Percentiles rank a stretch among this genome's conserved stretches.
These are phyloP conservation scores for Mesorhabditis spiculigera DNA, from an alignment of 2,888 invertebrate species.

Conservation along the genomic window DNA sequence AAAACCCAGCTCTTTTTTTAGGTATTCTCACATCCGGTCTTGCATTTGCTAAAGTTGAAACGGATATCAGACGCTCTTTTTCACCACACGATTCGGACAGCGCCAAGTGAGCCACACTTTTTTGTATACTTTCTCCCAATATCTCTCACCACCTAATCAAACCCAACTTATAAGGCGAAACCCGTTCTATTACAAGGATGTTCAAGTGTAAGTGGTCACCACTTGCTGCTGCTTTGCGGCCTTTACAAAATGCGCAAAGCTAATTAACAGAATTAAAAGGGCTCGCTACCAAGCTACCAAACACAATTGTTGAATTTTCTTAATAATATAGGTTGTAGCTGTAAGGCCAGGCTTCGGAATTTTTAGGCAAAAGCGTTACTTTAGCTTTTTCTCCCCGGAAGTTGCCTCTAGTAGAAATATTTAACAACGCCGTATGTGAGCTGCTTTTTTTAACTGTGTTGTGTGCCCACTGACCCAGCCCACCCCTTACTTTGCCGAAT, in stretches of 20 bases:
- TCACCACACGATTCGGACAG: constrained; percentile 49
- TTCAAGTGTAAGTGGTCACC: background rate
- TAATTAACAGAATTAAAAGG: background rate
- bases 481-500: too few species aligned
- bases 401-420: too few species aligned
- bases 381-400: too few species aligned
- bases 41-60: constrained; percentile 42
- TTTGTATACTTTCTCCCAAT: background rate
- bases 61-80: constrained; percentile 50
- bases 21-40: constrained; percentile 27
- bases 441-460: too few species aligned
- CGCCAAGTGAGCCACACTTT: constrained; percentile 33
- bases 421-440: too few species aligned
- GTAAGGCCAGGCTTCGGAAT: too few species aligned
- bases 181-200: constrained; percentile 6
- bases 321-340: background rate
- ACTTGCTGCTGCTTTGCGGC: background rate
- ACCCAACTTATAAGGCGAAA: background rate
- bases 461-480: too few species aligned
- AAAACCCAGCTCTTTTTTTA: background rate
- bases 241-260: background rate
- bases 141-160: background rate
- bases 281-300: background rate
- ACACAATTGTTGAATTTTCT: background rate
- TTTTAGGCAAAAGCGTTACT: too few species aligned